phyloP scores from a whole-genome alignment of 2,797 vertebrate species.

The Ctenosaura bakeri region DNA sequence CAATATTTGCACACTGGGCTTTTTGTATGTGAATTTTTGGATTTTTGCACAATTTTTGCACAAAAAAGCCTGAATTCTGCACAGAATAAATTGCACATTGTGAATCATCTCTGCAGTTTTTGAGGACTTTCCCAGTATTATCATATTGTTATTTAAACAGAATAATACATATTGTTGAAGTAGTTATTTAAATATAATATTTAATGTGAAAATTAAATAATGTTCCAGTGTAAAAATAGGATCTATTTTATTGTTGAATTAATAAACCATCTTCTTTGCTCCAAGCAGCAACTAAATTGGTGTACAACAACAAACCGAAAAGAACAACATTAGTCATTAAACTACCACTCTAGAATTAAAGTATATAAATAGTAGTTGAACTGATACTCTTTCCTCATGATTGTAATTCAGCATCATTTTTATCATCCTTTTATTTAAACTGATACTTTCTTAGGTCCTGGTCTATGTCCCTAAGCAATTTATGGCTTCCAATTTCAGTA shows the following conservation, averaged over 20 bases:
- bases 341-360: background rate
- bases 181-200: background rate
- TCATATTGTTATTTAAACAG: too few species aligned
- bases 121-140: too few species aligned
- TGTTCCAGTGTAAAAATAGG: background rate
- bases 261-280: background rate
- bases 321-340: background rate
- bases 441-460: background rate
- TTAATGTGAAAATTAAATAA: background rate
- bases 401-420: background rate
- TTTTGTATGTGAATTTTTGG: too few species aligned
- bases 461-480: background rate
- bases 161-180: too few species aligned
- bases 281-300: background rate
- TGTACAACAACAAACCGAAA: background rate
- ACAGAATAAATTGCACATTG: too few species aligned
- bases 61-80: too few species aligned
- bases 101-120: too few species aligned
- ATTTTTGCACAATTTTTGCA: too few species aligned
- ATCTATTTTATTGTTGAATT: background rate
- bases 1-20: too few species aligned
- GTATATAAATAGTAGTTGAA: background rate
- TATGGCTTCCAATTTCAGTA: slow-evolving; percentile 5
- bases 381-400: background rate
- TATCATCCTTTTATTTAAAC: background rate